These are phyloP conservation scores for Columba janthina DNA, from an alignment of 2,113 vertebrate species.

Conservation along the genomic window DNA sequence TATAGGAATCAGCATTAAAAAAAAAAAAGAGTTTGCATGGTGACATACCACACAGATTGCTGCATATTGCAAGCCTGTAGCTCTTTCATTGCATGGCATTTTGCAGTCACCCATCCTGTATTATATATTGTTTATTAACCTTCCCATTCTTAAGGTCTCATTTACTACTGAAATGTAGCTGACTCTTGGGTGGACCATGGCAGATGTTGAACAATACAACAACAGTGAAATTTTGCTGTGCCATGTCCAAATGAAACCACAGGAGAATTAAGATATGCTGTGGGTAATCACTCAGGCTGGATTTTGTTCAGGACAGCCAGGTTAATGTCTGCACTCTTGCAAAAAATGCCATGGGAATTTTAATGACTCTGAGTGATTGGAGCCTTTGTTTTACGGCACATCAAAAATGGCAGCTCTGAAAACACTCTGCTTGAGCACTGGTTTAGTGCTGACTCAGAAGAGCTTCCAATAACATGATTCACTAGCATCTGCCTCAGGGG, in stretches of 20 bases:
- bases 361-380: slow-evolving; percentile 65
- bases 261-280: slow-evolving; percentile 63
- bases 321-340: slow-evolving; percentile 66
- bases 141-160: slow-evolving; percentile 29
- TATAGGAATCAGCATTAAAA: background rate
- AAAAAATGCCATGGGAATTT: slow-evolving; percentile 72
- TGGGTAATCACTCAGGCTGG: slow-evolving; percentile 68
- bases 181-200: slow-evolving; percentile 22
- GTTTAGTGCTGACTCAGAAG: slow-evolving; percentile 62
- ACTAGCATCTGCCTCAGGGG: background rate
- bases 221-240: slow-evolving; percentile 61
- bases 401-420: slow-evolving; percentile 59
- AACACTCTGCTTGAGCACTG: slow-evolving; percentile 24
- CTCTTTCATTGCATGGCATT: background rate
- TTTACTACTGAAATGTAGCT: slow-evolving; percentile 36
- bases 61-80: background rate
- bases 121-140: slow-evolving; percentile 41
- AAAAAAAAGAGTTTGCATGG: background rate
- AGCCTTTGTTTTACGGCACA: slow-evolving; percentile 57
- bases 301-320: slow-evolving; percentile 69
- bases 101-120: background rate
- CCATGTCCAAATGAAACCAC: slow-evolving; percentile 62
- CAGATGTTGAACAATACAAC: slow-evolving; percentile 54
- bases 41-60: background rate
- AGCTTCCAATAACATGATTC: slow-evolving; percentile 22